These are phyloP conservation scores for Tadarida brasiliensis DNA, from an alignment of 2,797 vertebrate genomes.

Conservation along the genomic window DNA sequence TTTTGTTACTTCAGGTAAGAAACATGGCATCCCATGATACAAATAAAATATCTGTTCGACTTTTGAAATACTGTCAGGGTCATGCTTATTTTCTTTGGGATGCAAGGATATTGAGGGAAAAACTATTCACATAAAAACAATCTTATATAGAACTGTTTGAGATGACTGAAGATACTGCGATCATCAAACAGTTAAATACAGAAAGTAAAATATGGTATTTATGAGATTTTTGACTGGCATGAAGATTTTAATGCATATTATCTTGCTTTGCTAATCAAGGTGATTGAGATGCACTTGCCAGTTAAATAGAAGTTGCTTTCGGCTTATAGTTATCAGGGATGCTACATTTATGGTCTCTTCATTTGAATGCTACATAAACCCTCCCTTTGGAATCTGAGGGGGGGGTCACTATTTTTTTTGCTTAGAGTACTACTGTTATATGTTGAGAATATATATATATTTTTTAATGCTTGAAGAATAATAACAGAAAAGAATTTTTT, in stretches of 20 bases:
- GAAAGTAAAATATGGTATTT: slow-evolving; percentile 63
- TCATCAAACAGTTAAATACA: slow-evolving; percentile 71
- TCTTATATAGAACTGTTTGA: slow-evolving; percentile 18
- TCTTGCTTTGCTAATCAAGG: slow-evolving; percentile 80
- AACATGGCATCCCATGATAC: neutral
- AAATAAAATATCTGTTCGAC: neutral
- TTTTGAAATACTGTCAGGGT: neutral
- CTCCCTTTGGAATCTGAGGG: slow-evolving; percentile 39
- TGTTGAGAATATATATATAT: slow-evolving; percentile 50
- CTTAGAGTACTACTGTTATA: slow-evolving; percentile 60
- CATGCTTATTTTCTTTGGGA: neutral
- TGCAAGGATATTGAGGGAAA: neutral
- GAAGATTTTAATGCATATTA: slow-evolving; percentile 78
- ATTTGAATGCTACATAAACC: slow-evolving; percentile 46
- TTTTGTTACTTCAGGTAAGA: slow-evolving; percentile 18
- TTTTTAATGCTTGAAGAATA: slow-evolving; percentile 66
- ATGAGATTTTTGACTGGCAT: slow-evolving; percentile 66
- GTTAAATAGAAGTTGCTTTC: slow-evolving; percentile 73
- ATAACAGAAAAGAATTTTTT: slow-evolving; percentile 77
- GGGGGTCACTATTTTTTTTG: slow-evolving; percentile 34
- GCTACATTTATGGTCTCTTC: slow-evolving; percentile 73
- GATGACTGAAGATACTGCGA: slow-evolving; percentile 37
- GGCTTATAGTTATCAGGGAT: slow-evolving; percentile 51
- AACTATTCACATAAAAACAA: slow-evolving; percentile 23
- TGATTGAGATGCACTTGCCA: slow-evolving; percentile 78